Evolutionary conservation across 1,140 invertebrate species (phyloP).

Genomic region (Antheraea pernyi): DNA sequence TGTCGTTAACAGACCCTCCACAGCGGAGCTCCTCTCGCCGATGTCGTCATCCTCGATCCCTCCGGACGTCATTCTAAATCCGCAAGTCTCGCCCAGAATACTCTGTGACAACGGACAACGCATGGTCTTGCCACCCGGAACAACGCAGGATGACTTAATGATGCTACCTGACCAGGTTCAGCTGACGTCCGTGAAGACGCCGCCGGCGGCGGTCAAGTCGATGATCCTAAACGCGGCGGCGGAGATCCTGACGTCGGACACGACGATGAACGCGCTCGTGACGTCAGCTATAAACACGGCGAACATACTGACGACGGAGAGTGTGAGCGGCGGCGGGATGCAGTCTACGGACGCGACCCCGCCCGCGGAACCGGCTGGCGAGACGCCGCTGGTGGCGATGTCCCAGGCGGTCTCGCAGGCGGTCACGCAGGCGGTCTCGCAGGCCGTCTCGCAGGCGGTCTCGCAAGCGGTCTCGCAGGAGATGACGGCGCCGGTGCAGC

Average conservation of each 20-base stretch:
- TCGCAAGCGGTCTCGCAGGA: constrained; percentile 82
- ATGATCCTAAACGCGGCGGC: constrained; percentile 84
- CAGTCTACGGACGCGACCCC: constrained; percentile 71
- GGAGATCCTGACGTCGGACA: constrained; percentile 80
- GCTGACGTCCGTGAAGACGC: constrained; percentile 78
- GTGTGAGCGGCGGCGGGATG: constrained; percentile 67
- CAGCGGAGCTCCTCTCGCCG: constrained; percentile 48
- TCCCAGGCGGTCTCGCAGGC: constrained; percentile 76
- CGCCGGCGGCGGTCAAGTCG: constrained; percentile 83
- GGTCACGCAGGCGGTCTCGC: constrained; percentile 81
- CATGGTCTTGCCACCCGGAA: constrained; percentile 49
- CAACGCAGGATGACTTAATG: constrained; percentile 61
- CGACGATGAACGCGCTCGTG: constrained; percentile 76
- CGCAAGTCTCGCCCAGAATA: constrained; percentile 81
- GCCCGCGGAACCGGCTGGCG: constrained; percentile 77
- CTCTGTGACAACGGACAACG: constrained; percentile 71
- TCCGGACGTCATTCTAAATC: constrained; percentile 82
- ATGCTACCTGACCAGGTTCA: constrained; percentile 61
- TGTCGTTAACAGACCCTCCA: constrained; percentile 47
- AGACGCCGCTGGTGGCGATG: constrained; percentile 75
- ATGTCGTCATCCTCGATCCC: constrained; percentile 71
- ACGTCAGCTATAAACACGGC: constrained; percentile 76
- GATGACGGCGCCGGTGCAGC: constrained; percentile 81
- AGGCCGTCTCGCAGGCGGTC: constrained; percentile 80
- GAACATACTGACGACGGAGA: constrained; percentile 69